Evolutionary conservation across 2,888 invertebrate species (phyloP), one percentile per base, ranked within the genome.

Genomic region (Erebia aethiops): DNA sequence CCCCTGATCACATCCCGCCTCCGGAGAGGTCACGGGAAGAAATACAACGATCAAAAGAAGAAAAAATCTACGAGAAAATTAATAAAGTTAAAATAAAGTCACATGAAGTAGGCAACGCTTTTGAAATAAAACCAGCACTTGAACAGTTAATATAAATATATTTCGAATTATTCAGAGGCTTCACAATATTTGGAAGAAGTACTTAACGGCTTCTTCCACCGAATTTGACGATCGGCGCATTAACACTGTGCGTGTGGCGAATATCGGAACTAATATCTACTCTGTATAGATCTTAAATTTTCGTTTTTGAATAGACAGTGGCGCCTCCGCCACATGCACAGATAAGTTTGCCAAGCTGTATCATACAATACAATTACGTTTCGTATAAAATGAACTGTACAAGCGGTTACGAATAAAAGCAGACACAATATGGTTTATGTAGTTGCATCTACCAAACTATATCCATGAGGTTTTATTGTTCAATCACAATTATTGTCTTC

Each of bases 91-190:
- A 26, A n/a, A n/a, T n/a, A 26, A 26, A 26, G 26, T 2, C 4
- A 35, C 7, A 35, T 35, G 0, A 35, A 35, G 35, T 26, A 26
- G 26, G 26, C 26, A 26, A 26, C 26, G 26, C 26, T 26, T 51
- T 51, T 51, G 18, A 87, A 92, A 91, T 88, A 83, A 93, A 90
- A 92, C 91, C 80, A 86, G 83, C 85, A 86, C 80, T 79, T 92
- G 93, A 93, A 93, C 93, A 93, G 92, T 93, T 92, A 93, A 93
- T 93, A 93, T 93, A 93, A 93, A 93, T 93, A 93, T 93, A 93
- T 91, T 93, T 92, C 90, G 91, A 92, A 93, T 92, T 90, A 93
- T 91, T 90, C 93, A 92, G 93, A 93, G 92, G 92, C 93, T 91
- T 91, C 88, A 92, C 92, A 92, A 91, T 92, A 92, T 91, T 91